Conservation (phyloP, 2,797 vertebrate species). For the Okamejei kenojei region DNA sequence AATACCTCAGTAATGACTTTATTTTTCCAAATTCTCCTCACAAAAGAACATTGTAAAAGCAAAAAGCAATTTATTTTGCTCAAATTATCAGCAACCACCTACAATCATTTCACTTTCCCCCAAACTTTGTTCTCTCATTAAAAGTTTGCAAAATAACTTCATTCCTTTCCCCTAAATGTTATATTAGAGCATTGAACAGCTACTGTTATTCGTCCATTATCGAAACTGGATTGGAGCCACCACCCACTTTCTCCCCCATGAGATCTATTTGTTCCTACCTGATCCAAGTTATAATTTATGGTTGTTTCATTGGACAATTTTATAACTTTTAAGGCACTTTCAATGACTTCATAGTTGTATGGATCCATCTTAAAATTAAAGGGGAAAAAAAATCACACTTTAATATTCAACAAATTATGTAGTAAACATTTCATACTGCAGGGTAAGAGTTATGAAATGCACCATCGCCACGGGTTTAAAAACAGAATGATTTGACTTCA, state of each 20-base stretch:
- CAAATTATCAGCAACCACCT: not conserved
- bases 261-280: constrained; percentile 57
- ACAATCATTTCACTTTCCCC: not conserved
- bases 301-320: constrained; percentile 71
- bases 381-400: not conserved
- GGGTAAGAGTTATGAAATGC: not conserved
- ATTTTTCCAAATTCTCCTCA: no score
- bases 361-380: constrained; percentile 71
- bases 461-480: not conserved
- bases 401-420: not conserved
- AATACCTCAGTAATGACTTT: not conserved
- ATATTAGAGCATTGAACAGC: not conserved
- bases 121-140: not conserved
- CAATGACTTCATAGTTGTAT: constrained; percentile 88
- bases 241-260: not conserved
- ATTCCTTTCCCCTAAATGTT: not conserved
- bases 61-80: no score
- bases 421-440: not conserved
- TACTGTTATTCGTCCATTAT: not conserved
- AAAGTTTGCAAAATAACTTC: not conserved
- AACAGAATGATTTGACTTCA: not conserved
- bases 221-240: no score
- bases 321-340: constrained; percentile 77
- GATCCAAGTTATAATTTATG: constrained; percentile 65
- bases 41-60: no score